These are phyloP conservation scores for Holacanthus passer DNA, from an alignment of 2,113 vertebrate genomes.

Conservation along the genomic window DNA sequence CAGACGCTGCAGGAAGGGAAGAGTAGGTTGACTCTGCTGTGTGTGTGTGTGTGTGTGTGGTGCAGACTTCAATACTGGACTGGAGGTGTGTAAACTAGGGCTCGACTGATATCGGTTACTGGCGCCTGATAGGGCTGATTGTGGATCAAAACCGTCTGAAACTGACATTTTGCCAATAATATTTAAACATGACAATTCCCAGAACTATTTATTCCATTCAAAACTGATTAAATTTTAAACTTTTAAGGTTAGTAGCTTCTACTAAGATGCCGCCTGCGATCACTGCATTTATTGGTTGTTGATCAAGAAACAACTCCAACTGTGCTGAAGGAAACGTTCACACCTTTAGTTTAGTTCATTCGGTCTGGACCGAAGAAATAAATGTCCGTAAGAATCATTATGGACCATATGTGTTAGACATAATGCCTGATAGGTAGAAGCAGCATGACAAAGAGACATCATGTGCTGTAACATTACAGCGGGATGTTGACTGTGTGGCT, in stretches of 20 bases:
- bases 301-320: neutral
- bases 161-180: neutral
- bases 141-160: neutral
- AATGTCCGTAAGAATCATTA: neutral
- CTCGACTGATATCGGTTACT: conserved; percentile 50
- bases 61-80: conserved; percentile 50
- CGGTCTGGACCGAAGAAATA: neutral
- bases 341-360: neutral
- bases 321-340: neutral
- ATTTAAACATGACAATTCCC: neutral
- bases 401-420: neutral
- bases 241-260: neutral
- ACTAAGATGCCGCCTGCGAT: no score
- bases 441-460: neutral
- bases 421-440: neutral
- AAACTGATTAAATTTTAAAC: neutral
- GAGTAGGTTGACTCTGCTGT: neutral
- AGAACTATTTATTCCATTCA: no score
- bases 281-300: no score
- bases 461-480: neutral
- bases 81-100: conserved; percentile 37
- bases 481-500: no score
- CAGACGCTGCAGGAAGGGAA: neutral
- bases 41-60: neutral
- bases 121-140: neutral